Conservation (phyloP, 2,113 vertebrate species). For the Xiphophorus hellerii region DNA sequence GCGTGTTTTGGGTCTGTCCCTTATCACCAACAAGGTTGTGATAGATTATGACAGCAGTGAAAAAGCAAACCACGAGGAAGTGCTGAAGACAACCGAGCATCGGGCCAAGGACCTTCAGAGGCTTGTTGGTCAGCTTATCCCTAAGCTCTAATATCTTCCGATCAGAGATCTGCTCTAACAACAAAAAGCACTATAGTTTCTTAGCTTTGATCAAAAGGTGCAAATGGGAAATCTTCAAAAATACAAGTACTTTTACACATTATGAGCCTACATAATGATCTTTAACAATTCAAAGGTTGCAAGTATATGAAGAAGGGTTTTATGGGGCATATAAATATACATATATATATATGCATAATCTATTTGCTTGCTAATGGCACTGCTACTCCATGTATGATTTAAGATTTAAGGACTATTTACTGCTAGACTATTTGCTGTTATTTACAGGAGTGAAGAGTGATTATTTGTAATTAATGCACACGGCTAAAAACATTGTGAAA, state of each 20-base stretch:
- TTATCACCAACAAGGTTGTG: conserved; percentile 82
- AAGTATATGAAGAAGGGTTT: no score
- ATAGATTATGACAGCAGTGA: conserved; percentile 72
- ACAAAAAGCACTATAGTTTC: not conserved
- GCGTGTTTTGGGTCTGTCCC: conserved; percentile 81
- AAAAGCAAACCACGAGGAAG: conserved; percentile 72
- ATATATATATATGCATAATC: no score
- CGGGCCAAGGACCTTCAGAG: conserved; percentile 70
- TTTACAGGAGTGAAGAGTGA: no score
- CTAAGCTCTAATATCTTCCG: conserved; percentile 46
- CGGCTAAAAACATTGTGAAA: not conserved
- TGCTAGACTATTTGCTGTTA: no score
- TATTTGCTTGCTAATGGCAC: no score
- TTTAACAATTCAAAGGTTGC: not conserved
- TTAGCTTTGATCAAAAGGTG: not conserved
- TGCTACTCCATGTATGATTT: no score
- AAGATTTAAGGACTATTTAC: not conserved
- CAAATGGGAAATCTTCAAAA: not conserved
- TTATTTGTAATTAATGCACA: no score
- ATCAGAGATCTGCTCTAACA: not conserved
- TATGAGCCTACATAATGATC: no score
- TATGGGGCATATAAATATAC: no score
- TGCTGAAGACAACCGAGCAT: conserved; percentile 64
- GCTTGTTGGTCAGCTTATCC: conserved; percentile 68
- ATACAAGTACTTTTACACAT: not conserved